These are phyloP conservation scores for Connochaetes taurinus DNA, from an alignment of 2,113 vertebrate species.

Conservation along the genomic window DNA sequence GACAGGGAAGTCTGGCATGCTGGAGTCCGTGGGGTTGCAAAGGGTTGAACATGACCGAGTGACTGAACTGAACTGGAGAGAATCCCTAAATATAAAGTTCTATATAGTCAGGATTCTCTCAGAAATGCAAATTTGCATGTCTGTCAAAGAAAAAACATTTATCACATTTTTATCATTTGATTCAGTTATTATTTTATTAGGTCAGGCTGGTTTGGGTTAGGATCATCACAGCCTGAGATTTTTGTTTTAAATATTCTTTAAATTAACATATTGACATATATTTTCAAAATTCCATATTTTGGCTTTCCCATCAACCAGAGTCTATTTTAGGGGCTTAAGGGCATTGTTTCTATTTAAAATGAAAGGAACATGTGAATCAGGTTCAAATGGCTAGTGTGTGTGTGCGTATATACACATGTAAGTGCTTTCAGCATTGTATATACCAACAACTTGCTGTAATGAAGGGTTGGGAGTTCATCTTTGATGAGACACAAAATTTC, in stretches of 20 bases:
- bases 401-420: neutral
- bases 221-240: neutral
- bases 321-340: neutral
- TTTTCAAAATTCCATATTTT: slow-evolving; percentile 10
- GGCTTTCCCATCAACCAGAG: neutral
- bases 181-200: slow-evolving; percentile 20
- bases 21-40: fast-evolving
- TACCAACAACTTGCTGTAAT: neutral
- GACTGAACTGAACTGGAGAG: neutral
- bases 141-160: neutral
- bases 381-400: neutral
- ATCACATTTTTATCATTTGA: neutral
- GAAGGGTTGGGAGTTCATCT: neutral
- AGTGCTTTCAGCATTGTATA: neutral
- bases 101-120: neutral
- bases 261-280: neutral
- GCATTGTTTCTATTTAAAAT: slow-evolving; percentile 1
- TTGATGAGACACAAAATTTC: slow-evolving; percentile 12
- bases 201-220: neutral
- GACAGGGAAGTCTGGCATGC: neutral
- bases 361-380: neutral
- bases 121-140: slow-evolving; percentile 19
- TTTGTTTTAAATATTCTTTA: neutral
- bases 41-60: neutral
- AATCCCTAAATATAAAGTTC: neutral